A percentile compares a stretch with the other conserved stretches of the same genome.
Evolutionary conservation across 2,113 vertebrate genomes (phyloP).

Genomic region (Sturnus vulgaris): DNA sequence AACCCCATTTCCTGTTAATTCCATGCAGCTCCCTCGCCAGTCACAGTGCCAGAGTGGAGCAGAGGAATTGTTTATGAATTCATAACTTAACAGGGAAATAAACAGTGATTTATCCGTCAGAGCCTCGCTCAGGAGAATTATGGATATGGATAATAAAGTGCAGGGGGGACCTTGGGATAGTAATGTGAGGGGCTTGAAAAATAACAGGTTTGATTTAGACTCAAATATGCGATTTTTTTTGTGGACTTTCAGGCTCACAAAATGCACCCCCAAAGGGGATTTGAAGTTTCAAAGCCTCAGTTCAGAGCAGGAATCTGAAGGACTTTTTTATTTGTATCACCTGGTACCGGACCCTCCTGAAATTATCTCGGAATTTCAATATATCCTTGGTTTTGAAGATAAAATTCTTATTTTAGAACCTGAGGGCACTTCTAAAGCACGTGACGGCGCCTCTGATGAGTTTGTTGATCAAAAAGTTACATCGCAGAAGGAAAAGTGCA

Average conservation of each 20-base stretch:
- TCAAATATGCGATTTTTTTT: neutral
- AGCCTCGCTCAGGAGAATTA: neutral
- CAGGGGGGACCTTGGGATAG: neutral
- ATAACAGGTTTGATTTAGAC: rapidly evolving
- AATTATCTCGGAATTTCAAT: neutral
- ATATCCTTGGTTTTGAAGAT: neutral
- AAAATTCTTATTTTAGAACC: neutral
- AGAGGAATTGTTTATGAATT: neutral
- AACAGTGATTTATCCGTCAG: neutral
- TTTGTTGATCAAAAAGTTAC: neutral
- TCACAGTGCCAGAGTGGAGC: rapidly evolving
- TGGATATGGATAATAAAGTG: rapidly evolving
- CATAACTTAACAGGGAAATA: neutral
- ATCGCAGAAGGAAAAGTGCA: neutral
- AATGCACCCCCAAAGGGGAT: neutral
- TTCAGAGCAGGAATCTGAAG: neutral
- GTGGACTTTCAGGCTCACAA: neutral
- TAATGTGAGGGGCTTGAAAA: neutral
- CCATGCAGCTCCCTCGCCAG: neutral
- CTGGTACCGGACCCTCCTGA: neutral
- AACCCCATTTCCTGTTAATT: neutral
- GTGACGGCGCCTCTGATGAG: neutral
- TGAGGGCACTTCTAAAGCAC: neutral
- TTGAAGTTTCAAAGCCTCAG: neutral
- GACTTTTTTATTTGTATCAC: neutral